Evolutionary conservation across 1,140 invertebrate genomes (phyloP).

Genomic region (Apis mellifera): Amel_HAv3.1 CM009942.2:9136501-9137000

Average conservation of each 20-base stretch:
- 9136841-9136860: not conserved
- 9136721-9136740: too few relatives aligned
- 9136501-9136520: constrained; percentile 40
- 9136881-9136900: not conserved
- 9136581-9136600: not conserved
- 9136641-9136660: not conserved
- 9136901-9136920: not conserved
- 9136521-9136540: not conserved
- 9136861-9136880: not conserved
- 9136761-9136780: not conserved
- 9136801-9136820: not conserved
- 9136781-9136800: not conserved
- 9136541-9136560: constrained; percentile 1
- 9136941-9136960: not conserved
- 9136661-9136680: not conserved
- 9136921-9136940: not conserved
- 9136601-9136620: not conserved
- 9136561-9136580: not conserved
- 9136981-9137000: not conserved
- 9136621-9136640: too few relatives aligned
- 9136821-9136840: not conserved
- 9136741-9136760: not conserved
- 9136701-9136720: too few relatives aligned
- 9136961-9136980: constrained; percentile 37
- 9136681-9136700: too few relatives aligned